These are phyloP conservation scores for Dichetophora obliterata DNA, from an alignment of 2,888 invertebrate species.

Conservation along the genomic window DNA sequence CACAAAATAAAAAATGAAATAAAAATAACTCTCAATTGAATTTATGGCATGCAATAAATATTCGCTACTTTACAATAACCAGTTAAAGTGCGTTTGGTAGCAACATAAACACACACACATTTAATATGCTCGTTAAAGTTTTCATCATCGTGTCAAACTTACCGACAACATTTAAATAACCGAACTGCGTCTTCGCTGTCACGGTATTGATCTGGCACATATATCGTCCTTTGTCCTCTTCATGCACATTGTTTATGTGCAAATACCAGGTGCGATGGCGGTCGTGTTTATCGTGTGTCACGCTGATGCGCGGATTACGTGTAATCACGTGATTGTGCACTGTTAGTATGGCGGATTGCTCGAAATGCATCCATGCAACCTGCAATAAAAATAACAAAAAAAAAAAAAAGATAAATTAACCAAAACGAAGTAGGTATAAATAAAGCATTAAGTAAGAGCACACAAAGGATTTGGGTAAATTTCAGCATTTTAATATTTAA, in stretches of 20 bases:
- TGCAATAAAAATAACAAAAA: conserved; percentile 68
- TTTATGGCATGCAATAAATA: too few species aligned
- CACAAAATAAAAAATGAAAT: too few species aligned
- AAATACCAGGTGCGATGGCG: conserved; percentile 89
- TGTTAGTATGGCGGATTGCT: conserved; percentile 92
- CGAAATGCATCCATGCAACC: conserved; percentile 98
- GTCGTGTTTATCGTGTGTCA: conserved; percentile 89
- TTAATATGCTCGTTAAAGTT: too few species aligned
- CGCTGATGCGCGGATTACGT: conserved; percentile 90
- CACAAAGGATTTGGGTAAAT: neutral
- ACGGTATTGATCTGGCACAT: conserved; percentile 96
- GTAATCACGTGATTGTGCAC: conserved; percentile 96
- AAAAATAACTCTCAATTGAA: too few species aligned
- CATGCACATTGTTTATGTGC: conserved; percentile 91
- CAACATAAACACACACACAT: too few species aligned
- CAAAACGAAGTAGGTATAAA: neutral
- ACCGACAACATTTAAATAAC: conserved; percentile 93
- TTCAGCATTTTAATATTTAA: conserved; percentile 1
- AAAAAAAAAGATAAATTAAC: too few species aligned
- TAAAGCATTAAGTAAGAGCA: too few species aligned
- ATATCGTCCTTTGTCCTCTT: conserved; percentile 91
- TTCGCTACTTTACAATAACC: too few species aligned
- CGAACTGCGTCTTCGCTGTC: conserved; percentile 92
- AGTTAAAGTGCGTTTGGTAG: too few species aligned
- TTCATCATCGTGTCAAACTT: conserved; percentile 67